phyloP scores from a whole-genome alignment of 2,113 vertebrate genomes.

The Mystacornis crossleyi region DNA sequence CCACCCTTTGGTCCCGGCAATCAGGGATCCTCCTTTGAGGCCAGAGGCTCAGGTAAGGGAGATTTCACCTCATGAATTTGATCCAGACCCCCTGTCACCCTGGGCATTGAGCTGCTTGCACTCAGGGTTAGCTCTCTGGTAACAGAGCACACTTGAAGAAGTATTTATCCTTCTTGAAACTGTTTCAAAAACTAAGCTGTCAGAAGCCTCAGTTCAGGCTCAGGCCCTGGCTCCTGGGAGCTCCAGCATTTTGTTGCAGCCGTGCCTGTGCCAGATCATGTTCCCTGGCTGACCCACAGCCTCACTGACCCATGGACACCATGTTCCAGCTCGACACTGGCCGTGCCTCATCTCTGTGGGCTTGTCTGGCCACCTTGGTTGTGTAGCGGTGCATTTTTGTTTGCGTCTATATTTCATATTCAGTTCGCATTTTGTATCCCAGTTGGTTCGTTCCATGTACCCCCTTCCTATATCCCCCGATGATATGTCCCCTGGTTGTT shows the following conservation, averaged over 20 bases:
- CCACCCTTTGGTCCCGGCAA: neutral
- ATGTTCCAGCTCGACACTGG: neutral
- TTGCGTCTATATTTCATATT: too few species aligned
- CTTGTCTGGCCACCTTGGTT: neutral
- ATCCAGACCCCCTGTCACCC: neutral
- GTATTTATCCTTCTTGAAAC: neutral
- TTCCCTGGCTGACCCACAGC: neutral
- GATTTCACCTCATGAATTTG: neutral
- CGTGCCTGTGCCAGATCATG: neutral
- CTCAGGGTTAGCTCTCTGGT: neutral
- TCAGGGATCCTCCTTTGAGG: neutral
- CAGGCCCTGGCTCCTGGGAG: neutral
- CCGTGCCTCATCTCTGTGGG: accelerated
- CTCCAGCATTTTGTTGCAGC: neutral
- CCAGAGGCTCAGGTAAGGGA: neutral
- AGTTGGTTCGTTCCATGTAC: too few species aligned
- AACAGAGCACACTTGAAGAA: neutral
- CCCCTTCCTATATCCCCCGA: too few species aligned
- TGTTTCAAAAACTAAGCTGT: neutral
- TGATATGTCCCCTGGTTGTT: too few species aligned
- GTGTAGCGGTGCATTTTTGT: too few species aligned
- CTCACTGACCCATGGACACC: neutral
- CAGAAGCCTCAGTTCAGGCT: neutral
- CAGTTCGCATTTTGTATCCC: too few species aligned
- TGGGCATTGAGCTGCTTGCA: accelerated